A percentile compares a stretch with the other conserved stretches of the same genome.
phyloP scores from a whole-genome alignment of 2,888 invertebrate species.

The Tetropium fuscum region DNA sequence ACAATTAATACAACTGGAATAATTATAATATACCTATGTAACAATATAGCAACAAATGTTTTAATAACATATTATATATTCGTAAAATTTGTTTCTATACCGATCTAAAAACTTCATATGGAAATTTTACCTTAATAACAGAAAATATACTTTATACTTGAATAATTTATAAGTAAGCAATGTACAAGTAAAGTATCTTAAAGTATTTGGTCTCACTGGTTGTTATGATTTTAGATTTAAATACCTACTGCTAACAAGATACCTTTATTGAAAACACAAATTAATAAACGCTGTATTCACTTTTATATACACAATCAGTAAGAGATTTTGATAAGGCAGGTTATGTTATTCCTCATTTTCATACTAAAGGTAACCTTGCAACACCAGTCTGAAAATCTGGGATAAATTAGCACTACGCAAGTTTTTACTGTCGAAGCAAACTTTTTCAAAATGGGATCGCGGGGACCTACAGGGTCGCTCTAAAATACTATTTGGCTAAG shows the following conservation, averaged over 20 bases:
- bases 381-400: conserved; percentile 23
- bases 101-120: conserved; percentile 47
- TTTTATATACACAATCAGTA: conserved; percentile 17
- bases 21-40: conserved; percentile 56
- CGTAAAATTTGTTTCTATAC: conserved; percentile 49
- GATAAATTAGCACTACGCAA: conserved; percentile 40
- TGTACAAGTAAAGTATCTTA: conserved; percentile 58
- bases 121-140: conserved; percentile 46
- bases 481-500: conserved; percentile 51
- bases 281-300: conserved; percentile 14
- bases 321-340: conserved; percentile 26
- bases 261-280: conserved; percentile 22
- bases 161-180: conserved; percentile 48
- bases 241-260: conserved; percentile 25
- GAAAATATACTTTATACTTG: conserved; percentile 48
- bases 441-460: conserved; percentile 37
- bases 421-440: conserved; percentile 42
- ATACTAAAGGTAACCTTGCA: conserved; percentile 15
- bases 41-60: conserved; percentile 63
- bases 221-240: conserved; percentile 39
- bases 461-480: conserved; percentile 50
- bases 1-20: conserved; percentile 21
- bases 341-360: conserved; percentile 22
- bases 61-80: conserved; percentile 53
- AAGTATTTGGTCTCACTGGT: conserved; percentile 65